Conservation (phyloP, 2,797 vertebrate species). For the Telmatherina bonti region DNA sequence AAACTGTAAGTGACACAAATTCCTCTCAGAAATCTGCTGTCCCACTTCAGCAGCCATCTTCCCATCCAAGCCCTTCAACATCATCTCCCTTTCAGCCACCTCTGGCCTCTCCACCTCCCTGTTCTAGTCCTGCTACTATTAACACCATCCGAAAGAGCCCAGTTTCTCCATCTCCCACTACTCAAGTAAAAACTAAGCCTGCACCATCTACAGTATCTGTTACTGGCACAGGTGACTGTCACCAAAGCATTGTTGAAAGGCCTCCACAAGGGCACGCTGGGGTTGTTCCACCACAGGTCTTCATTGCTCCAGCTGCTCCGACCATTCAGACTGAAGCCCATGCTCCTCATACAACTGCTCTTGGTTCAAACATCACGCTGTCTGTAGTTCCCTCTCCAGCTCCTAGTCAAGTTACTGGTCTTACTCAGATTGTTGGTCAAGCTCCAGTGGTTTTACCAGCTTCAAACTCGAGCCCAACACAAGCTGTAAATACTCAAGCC, state of each 20-base stretch:
- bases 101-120: conserved; percentile 85
- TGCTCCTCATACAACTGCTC: conserved; percentile 43
- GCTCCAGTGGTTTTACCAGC: conserved; percentile 44
- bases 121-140: conserved; percentile 86
- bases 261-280: conserved; percentile 59
- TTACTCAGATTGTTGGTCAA: conserved; percentile 52
- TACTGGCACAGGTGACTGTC: conserved; percentile 81
- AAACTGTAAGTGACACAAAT: conserved; percentile 78
- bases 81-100: conserved; percentile 81
- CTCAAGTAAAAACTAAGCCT: conserved; percentile 86
- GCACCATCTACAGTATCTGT: conserved; percentile 84
- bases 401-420: conserved; percentile 53
- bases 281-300: conserved; percentile 48
- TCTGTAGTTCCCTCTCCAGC: conserved; percentile 62
- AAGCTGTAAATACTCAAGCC: conserved; percentile 57
- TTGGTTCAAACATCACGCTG: conserved; percentile 51
- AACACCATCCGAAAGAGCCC: conserved; percentile 86
- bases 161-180: conserved; percentile 80
- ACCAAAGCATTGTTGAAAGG: conserved; percentile 83
- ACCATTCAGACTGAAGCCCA: conserved; percentile 63
- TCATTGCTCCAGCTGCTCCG: conserved; percentile 57
- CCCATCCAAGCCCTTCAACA: conserved; percentile 58
- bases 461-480: conserved; percentile 54
- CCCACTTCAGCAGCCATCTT: conserved; percentile 65
- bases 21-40: conserved; percentile 70